A percentile compares a stretch with the other conserved stretches of the same genome.
Evolutionary conservation across 2,113 vertebrate species (phyloP).

Genomic region (Hydrochoerus hydrochaeris): DNA sequence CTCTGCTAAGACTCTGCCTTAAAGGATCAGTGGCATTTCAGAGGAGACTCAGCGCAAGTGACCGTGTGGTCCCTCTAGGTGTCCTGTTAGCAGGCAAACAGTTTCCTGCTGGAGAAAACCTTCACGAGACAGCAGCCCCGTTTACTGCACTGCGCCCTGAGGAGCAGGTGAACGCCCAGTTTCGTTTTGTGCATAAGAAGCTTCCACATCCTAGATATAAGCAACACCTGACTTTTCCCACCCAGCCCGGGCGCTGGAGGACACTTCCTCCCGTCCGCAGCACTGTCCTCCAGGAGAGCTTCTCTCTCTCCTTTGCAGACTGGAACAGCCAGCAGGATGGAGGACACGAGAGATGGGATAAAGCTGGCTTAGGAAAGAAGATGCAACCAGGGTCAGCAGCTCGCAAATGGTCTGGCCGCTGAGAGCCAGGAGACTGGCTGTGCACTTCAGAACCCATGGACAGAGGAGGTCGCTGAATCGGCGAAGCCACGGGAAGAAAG

Average conservation of each 20-base stretch:
- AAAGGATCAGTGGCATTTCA: neutral
- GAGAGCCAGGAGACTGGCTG: neutral
- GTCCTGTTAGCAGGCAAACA: neutral
- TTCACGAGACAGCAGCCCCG: neutral
- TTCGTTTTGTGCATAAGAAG: neutral
- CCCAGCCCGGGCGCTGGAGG: neutral
- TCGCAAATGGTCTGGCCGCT: neutral
- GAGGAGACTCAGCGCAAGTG: neutral
- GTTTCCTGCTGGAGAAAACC: neutral
- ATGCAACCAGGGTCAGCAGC: no score
- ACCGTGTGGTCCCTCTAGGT: neutral
- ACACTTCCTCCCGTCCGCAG: neutral
- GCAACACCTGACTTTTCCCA: neutral
- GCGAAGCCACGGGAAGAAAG: neutral
- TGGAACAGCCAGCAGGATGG: neutral
- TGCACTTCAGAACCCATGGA: neutral
- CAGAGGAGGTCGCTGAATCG: rapidly evolving
- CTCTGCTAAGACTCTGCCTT: neutral
- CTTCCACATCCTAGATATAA: no score
- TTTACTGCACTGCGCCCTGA: rapidly evolving
- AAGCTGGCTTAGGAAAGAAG: neutral
- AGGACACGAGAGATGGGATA: neutral
- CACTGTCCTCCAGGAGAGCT: neutral
- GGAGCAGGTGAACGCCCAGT: neutral
- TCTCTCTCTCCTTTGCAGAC: neutral